phyloP scores from a whole-genome alignment of 2,797 vertebrate species.

The Onychomys torridus region DNA sequence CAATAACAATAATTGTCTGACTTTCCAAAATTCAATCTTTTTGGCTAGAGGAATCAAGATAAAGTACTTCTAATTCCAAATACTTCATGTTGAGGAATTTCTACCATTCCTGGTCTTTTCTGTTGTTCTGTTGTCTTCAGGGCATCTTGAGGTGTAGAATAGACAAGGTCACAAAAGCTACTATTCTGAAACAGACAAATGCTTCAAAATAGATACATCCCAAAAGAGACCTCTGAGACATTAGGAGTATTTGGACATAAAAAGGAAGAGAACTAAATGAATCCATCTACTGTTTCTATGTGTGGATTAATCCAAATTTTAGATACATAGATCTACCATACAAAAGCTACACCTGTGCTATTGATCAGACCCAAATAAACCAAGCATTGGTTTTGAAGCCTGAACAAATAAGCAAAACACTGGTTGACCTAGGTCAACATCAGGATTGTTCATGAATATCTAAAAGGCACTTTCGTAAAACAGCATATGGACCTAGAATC shows the following conservation, averaged over 20 bases:
- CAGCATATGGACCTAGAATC: not conserved
- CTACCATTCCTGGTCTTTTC: not conserved
- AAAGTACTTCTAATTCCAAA: not conserved
- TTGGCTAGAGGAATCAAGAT: not conserved
- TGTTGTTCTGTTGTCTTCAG: not conserved
- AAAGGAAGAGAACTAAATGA: not conserved
- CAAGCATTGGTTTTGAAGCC: not conserved
- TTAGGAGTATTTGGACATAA: not conserved
- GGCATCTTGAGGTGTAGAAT: not conserved
- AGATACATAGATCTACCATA: not conserved
- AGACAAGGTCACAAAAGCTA: not conserved
- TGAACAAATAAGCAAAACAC: not conserved
- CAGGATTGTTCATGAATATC: not conserved
- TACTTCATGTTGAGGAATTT: not conserved
- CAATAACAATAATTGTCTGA: not conserved
- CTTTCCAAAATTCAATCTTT: not conserved
- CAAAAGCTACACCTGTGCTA: not conserved
- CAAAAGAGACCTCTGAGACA: not conserved
- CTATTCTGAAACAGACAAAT: not conserved
- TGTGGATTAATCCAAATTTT: not conserved
- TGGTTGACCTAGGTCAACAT: not conserved
- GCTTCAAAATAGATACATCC: not conserved
- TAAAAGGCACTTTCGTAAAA: not conserved
- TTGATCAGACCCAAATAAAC: not conserved
- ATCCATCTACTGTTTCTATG: not conserved